A percentile compares a stretch with the other conserved stretches of the same genome.
These are phyloP conservation scores for Troilus luridus DNA, from an alignment of 2,888 invertebrate species.

Conservation along the genomic window DNA sequence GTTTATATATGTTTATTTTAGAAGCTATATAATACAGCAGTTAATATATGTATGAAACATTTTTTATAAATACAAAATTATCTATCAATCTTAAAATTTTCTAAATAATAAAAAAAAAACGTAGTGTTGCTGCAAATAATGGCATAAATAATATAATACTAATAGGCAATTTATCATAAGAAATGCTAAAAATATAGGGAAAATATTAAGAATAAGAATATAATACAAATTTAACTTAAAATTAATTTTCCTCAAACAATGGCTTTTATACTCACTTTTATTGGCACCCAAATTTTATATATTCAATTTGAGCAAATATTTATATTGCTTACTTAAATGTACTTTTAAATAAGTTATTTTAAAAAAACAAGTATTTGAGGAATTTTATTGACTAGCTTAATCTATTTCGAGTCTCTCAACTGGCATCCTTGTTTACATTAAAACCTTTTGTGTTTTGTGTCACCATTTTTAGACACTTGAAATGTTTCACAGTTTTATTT, in stretches of 20 bases:
- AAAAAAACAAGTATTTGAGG: constrained; percentile 8
- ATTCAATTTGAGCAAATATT: constrained; percentile 53
- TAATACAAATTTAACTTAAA: constrained; percentile 35
- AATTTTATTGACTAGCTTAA: constrained; percentile 50
- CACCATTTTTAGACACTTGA: no score
- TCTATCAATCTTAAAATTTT: neutral
- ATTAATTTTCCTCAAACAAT: neutral
- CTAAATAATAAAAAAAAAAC: neutral
- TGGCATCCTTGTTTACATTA: no score
- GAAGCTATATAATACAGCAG: constrained; percentile 4
- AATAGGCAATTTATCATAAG: neutral
- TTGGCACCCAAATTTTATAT: constrained; percentile 52
- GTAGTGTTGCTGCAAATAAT: neutral
- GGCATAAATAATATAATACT: constrained; percentile 27
- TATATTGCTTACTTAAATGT: neutral
- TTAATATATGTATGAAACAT: neutral
- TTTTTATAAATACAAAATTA: constrained; percentile 2
- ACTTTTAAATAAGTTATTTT: neutral
- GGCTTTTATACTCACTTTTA: constrained; percentile 28
- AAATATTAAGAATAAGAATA: constrained; percentile 15
- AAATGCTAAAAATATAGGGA: neutral
- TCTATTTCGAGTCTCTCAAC: constrained; percentile 14
- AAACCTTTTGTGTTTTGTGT: neutral
- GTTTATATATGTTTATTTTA: neutral
- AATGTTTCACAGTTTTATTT: neutral